A percentile compares a stretch with the other conserved stretches of the same genome.
Conservation (phyloP, 2,113 vertebrate species). For the Upupa epops region DNA sequence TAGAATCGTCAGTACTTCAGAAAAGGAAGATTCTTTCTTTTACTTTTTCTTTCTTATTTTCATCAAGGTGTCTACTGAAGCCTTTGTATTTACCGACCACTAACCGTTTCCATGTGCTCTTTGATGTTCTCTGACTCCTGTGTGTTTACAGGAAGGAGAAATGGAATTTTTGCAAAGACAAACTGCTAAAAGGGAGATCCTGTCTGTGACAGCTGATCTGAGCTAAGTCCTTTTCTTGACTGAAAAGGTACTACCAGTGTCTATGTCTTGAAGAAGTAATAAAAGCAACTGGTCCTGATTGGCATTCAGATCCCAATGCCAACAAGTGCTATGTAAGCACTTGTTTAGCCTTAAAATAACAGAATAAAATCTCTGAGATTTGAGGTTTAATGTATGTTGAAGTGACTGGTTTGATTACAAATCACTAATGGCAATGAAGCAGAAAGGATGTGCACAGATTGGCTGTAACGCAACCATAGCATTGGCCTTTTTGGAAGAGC, state of each 20-base stretch:
- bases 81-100: background rate
- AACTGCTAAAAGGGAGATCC: background rate
- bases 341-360: background rate
- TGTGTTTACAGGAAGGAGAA: background rate
- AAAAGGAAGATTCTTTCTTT: background rate
- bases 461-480: accelerated
- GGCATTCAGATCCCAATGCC: background rate
- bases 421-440: background rate
- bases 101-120: background rate
- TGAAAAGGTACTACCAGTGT: background rate
- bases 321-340: background rate
- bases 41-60: background rate
- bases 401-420: background rate
- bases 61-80: background rate
- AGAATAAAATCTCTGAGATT: background rate
- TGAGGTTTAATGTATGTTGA: background rate
- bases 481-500: background rate
- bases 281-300: background rate
- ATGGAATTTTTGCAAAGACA: background rate
- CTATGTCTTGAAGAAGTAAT: background rate
- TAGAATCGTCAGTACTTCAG: background rate
- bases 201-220: background rate
- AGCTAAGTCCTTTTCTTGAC: background rate
- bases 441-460: background rate
- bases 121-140: background rate